These are phyloP conservation scores for Nesogale talazaci DNA, from an alignment of 2,113 vertebrate species.

Conservation along the genomic window DNA sequence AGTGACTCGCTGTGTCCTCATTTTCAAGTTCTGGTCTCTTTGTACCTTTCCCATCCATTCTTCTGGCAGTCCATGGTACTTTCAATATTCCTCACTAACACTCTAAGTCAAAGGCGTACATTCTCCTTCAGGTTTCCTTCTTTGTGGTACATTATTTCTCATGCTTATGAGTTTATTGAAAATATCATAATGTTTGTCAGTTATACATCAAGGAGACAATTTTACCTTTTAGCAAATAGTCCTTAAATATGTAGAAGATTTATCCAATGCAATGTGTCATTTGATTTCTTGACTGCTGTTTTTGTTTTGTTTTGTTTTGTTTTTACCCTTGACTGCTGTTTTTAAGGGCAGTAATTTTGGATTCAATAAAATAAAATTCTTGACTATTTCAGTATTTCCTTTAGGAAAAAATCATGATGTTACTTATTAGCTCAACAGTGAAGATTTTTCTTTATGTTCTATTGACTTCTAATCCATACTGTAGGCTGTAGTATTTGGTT, in stretches of 20 bases:
- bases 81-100: neutral
- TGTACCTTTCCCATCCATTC: neutral
- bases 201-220: neutral
- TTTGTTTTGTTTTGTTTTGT: no score
- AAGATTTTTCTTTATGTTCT: neutral
- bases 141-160: neutral
- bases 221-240: neutral
- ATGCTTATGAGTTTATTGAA: neutral
- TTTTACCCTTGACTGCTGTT: neutral
- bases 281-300: neutral
- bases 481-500: neutral
- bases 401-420: neutral
- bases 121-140: neutral
- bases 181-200: neutral
- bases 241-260: neutral
- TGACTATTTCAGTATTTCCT: neutral
- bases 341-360: neutral
- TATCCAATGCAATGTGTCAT: neutral
- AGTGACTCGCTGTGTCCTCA: neutral
- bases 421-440: neutral
- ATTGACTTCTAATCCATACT: neutral
- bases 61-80: neutral
- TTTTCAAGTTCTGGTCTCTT: neutral
- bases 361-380: neutral
- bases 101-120: neutral